Base-by-base conservation (phyloP, 2,113 vertebrate species). In the Pteronura brasiliensis region DNA sequence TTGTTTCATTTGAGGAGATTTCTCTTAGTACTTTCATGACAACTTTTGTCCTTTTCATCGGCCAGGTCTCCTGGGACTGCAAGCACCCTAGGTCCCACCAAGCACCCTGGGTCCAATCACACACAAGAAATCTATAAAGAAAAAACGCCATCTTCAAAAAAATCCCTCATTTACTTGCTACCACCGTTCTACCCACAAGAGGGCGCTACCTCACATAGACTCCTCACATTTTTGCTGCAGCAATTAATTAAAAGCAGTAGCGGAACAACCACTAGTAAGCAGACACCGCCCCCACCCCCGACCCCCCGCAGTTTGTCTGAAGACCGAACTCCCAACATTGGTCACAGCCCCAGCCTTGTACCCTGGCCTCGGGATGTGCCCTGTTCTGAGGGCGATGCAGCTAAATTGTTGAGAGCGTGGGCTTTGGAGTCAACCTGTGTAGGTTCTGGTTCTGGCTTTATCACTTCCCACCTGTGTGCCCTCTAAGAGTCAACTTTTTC, bases 141-240 rank as follows among this genome's bases (percentile, higher is more conserved):
- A 71, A 76, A 96, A 89, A 42, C 3, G 39, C 23, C 34, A n/a
- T 42, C 27, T 93, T 88, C 87, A 81, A 86, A 93, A 93, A 93
- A 63, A 69, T 44, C 21, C 34, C 31, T 61, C 67, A 80, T 95
- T 95, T 96, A 87, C 80, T 95, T 93, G 90, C 44, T 95, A 87
- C 59, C 6, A 88, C 23, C 23, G 3, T 17, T 96, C 18, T 76
- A 14, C 10, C 92, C 97, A 97, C 92, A 97, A 97, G 97, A 44
- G 74, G 97, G 98, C 10, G 1, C 83, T 55, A 84, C 34, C 8
- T 90, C 34, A 90, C 76, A 93, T 86, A 52, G 39, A 95, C 95
- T 91, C 9, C n/a, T 92, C 91, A 47, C 4, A 34, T 83, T 96
- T 97, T 85, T 96, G 69, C 92, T 76, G 92, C 84, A 97, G 49